phyloP scores from a whole-genome alignment of 1,140 invertebrate species.

The Chymomyza costata region DNA sequence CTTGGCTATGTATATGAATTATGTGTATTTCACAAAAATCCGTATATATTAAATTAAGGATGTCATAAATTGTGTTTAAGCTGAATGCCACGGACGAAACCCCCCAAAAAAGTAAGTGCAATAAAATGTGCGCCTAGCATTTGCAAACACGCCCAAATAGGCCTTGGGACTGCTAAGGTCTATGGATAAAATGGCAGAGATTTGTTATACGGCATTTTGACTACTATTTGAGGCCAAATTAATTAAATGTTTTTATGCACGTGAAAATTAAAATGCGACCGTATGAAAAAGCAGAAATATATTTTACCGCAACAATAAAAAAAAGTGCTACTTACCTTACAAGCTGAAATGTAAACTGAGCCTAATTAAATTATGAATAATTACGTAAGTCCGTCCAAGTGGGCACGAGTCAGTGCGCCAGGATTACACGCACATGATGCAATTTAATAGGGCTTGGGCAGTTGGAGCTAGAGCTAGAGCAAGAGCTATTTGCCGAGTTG shows the following conservation, averaged over 20 bases:
- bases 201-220: too few species aligned
- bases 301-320: constrained; percentile 49
- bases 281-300: constrained; percentile 10
- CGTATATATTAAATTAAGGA: neutral
- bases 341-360: constrained; percentile 64
- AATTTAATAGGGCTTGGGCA: constrained; percentile 63
- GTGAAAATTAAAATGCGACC: constrained; percentile 37
- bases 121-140: constrained; percentile 38
- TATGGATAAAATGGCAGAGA: too few species aligned
- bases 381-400: constrained; percentile 37
- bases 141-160: constrained; percentile 3
- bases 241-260: constrained; percentile 74
- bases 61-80: too few species aligned
- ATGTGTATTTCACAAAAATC: too few species aligned
- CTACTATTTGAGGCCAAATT: too few species aligned
- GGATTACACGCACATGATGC: constrained; percentile 68
- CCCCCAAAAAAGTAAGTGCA: constrained; percentile 52
- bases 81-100: too few species aligned
- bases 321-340: constrained; percentile 25
- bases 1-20: too few species aligned
- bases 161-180: too few species aligned
- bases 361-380: constrained; percentile 75
- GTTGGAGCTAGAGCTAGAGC: neutral
- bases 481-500: neutral
- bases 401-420: constrained; percentile 36